Conservation (phyloP, 1,140 invertebrate species). For the Drosophila asahinai region DNA sequence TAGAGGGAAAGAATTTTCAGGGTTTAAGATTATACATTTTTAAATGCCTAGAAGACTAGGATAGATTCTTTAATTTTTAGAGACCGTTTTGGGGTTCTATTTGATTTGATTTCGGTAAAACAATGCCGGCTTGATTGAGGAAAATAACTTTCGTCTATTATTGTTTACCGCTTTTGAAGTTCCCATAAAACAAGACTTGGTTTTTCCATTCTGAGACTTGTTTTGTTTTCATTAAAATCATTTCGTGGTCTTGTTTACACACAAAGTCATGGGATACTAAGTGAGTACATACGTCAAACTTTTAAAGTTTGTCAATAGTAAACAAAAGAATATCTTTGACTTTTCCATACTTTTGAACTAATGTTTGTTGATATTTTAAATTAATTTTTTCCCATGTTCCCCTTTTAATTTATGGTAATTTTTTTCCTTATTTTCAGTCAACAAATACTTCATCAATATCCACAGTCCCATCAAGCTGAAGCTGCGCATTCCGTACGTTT, state of each 20-base stretch:
- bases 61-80: too few relatives aligned
- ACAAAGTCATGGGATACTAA: neutral
- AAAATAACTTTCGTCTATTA: neutral
- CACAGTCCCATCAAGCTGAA: conserved; percentile 84
- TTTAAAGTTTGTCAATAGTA: neutral
- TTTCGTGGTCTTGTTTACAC: conserved; percentile 5
- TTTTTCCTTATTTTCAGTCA: conserved; percentile 52
- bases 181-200: conserved; percentile 4
- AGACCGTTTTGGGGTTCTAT: neutral
- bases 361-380: neutral
- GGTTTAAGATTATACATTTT: too few relatives aligned
- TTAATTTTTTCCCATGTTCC: too few relatives aligned
- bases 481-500: conserved; percentile 75
- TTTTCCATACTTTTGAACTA: neutral
- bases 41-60: too few relatives aligned
- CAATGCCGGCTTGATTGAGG: neutral
- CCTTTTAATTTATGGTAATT: neutral
- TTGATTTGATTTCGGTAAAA: neutral
- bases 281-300: conserved; percentile 7
- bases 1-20: too few relatives aligned
- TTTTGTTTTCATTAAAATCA: neutral
- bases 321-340: neutral
- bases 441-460: conserved; percentile 81
- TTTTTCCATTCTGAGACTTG: neutral
- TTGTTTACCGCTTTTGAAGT: conserved; percentile 10